Percentiles rank a stretch among this genome's conserved stretches.
Evolutionary conservation across 1,140 invertebrate species (phyloP).

Genomic region (Drosophila navojoa): DNA sequence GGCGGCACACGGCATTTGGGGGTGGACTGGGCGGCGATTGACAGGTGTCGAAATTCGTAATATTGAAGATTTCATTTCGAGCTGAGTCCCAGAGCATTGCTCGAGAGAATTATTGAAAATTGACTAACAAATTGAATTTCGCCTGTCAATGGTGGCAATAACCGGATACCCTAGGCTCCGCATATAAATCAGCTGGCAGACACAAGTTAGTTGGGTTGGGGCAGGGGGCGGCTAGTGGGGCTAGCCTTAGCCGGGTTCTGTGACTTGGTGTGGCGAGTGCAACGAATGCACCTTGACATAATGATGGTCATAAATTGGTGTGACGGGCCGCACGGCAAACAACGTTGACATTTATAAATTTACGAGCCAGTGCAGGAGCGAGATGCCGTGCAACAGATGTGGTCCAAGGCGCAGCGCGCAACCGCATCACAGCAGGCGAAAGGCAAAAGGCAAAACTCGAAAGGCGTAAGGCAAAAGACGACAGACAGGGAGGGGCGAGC

Average conservation of each 20-base stretch:
- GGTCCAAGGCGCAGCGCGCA: background rate
- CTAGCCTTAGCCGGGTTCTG: too few species aligned
- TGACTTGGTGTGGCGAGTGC: slow-evolving; percentile 3
- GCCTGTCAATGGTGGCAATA: background rate
- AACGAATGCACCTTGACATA: slow-evolving; percentile 50
- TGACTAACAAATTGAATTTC: slow-evolving; percentile 33
- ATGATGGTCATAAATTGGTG: slow-evolving; percentile 60
- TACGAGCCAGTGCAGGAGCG: slow-evolving; percentile 38
- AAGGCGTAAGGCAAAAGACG: background rate
- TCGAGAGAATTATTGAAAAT: slow-evolving; percentile 8
- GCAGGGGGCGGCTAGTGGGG: too few species aligned
- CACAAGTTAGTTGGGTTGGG: too few species aligned
- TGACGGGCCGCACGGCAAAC: slow-evolving; percentile 32
- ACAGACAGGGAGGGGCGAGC: too few species aligned
- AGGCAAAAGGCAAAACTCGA: background rate
- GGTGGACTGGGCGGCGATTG: background rate
- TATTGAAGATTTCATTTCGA: slow-evolving; percentile 9
- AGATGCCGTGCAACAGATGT: slow-evolving; percentile 61
- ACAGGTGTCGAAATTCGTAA: slow-evolving; percentile 12
- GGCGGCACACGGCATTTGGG: too few species aligned
- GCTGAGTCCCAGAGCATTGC: background rate
- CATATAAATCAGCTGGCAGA: slow-evolving; percentile 6
- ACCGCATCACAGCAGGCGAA: too few species aligned
- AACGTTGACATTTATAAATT: slow-evolving; percentile 67
- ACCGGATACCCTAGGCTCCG: background rate